Percentiles rank a stretch among this genome's conserved stretches.
These are phyloP conservation scores for Eupsittula cactorum DNA, from an alignment of 2,113 vertebrate species.

Conservation along the genomic window DNA sequence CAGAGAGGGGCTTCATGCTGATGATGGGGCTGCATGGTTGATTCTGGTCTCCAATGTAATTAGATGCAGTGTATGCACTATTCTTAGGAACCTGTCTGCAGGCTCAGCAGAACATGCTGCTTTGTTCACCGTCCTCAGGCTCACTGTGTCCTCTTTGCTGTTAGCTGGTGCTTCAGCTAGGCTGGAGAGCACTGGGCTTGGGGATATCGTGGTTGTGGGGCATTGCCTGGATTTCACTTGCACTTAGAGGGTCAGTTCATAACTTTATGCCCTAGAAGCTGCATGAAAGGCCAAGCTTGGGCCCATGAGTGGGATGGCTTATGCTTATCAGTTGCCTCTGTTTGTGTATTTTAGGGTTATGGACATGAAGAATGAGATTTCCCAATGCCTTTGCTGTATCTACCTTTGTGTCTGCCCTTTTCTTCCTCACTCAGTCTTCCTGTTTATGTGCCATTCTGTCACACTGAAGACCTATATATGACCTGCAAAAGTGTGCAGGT, in stretches of 20 bases:
- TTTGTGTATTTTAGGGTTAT: not conserved
- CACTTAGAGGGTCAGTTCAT: fast-evolving
- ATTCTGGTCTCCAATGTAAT: not conserved
- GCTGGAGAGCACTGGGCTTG: fast-evolving
- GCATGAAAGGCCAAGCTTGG: not conserved
- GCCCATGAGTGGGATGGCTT: fast-evolving
- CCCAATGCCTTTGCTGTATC: not conserved
- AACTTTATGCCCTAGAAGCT: not conserved
- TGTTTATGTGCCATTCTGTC: too few species aligned
- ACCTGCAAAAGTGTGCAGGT: not conserved
- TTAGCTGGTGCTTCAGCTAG: not conserved
- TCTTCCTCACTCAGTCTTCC: not conserved
- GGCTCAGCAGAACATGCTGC: fast-evolving
- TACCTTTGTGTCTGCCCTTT: not conserved
- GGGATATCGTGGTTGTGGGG: not conserved
- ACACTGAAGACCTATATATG: not conserved
- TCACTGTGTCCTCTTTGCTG: fast-evolving
- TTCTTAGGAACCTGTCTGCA: fast-evolving
- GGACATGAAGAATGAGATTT: not conserved
- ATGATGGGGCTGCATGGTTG: fast-evolving
- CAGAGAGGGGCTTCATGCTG: too few species aligned
- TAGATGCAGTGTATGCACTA: fast-evolving
- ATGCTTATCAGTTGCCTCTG: fast-evolving
- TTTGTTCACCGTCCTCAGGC: fast-evolving
- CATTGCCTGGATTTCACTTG: fast-evolving